phyloP scores from a whole-genome alignment of 2,797 vertebrate species.

The Staurois parvus region DNA sequence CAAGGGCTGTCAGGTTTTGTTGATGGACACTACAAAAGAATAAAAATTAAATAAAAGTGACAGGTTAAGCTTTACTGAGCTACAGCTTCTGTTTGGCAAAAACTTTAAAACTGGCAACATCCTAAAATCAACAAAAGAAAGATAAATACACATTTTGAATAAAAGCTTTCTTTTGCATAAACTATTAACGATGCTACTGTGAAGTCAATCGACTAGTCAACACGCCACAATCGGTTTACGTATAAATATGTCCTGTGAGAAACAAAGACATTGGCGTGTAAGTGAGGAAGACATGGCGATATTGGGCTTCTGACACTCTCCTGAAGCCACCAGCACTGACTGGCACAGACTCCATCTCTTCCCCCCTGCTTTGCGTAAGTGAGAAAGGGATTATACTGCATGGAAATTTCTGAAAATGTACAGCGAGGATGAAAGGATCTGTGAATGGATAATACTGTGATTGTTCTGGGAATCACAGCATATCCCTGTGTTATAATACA shows the following conservation, averaged over 20 bases:
- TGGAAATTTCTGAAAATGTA: conserved; percentile 54
- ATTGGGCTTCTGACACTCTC: conserved; percentile 23
- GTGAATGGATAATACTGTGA: conserved; percentile 46
- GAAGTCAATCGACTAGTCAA: not conserved
- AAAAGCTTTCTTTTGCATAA: not conserved
- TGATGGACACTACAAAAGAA: not conserved
- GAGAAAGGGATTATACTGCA: conserved; percentile 45
- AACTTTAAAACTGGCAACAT: not conserved
- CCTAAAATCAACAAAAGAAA: not conserved
- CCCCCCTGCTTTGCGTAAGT: conserved; percentile 6
- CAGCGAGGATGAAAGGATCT: conserved; percentile 57
- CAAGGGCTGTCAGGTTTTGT: not conserved
- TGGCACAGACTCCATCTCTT: not conserved
- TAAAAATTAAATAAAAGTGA: not conserved
- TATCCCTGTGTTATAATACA: conserved; percentile 26
- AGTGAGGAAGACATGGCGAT: not conserved
- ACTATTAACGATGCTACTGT: not conserved
- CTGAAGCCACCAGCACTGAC: conserved; percentile 17
- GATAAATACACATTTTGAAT: not conserved
- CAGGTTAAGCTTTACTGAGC: no score
- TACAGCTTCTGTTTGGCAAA: not conserved
- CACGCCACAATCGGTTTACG: not conserved
- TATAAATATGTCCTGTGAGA: not conserved
- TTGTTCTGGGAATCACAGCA: conserved; percentile 35
- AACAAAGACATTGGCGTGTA: not conserved